These are phyloP conservation scores for Heterochromis multidens DNA, from an alignment of 2,113 vertebrate species.

Conservation along the genomic window DNA sequence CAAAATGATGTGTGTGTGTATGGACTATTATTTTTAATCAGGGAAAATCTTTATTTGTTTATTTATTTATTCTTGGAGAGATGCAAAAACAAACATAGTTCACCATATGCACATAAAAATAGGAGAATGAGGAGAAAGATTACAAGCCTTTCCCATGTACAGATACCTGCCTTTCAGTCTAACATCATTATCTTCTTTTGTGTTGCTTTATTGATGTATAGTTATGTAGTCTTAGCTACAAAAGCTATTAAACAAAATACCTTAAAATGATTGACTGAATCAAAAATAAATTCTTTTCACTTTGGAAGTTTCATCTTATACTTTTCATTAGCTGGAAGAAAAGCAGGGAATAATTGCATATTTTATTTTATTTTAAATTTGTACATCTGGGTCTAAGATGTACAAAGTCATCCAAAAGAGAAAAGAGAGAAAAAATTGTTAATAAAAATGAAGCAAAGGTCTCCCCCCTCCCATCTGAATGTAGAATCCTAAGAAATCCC, in stretches of 20 bases:
- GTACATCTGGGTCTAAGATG: neutral
- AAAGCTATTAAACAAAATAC: neutral
- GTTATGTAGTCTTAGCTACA: neutral
- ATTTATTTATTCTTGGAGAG: neutral
- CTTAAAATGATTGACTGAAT: neutral
- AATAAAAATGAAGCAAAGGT: neutral
- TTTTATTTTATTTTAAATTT: neutral
- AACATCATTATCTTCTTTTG: neutral
- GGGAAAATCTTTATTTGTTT: neutral
- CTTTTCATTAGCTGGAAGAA: neutral
- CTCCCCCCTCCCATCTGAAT: neutral
- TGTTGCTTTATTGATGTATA: neutral
- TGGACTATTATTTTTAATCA: neutral
- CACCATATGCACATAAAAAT: neutral
- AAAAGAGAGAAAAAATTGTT: neutral
- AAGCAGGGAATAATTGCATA: neutral
- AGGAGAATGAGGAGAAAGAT: neutral
- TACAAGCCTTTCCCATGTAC: neutral
- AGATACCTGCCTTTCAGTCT: neutral
- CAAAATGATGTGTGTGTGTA: neutral
- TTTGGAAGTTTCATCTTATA: neutral
- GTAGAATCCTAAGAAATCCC: neutral
- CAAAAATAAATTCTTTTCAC: neutral
- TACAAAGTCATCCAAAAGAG: neutral
- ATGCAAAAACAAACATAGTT: neutral